Base-by-base conservation (phyloP, 2,113 vertebrate genomes). In the Aramus guarauna region DNA sequence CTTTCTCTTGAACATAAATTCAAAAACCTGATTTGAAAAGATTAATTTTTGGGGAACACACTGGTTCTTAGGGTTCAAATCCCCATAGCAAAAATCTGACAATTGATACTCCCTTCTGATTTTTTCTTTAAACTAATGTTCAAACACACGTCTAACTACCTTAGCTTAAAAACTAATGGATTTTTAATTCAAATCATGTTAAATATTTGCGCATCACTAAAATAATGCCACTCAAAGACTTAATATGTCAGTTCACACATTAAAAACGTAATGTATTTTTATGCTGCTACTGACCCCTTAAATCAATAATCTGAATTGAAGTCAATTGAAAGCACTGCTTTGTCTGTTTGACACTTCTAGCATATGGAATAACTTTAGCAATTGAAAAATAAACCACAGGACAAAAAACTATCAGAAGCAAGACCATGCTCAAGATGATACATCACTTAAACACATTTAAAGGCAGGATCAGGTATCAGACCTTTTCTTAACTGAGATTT, bases 281-380 rank as follows among this genome's bases (percentile, higher is more conserved):
- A 91, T 27, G 81, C 92, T 94, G 84, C 83, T 69, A 58, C 30
- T 96, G 90, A 84, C 85, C 88, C 94, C 87, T 96, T 94, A 90
- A 84, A 96, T 95, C 81, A 90, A 89, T 90, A 96, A 74, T 76
- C 66, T n/a, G 27, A 86, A 87, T 85, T 41, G 53, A 91, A 71
- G 74, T 95, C n/a, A 2, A 77, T n/a, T 63, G 62, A 93, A 88
- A 82, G 67, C 67, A 56, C 85, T 69, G 92, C 80, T 90, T 72
- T 60, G 79, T 79, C 81, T 73, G 69, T 56, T 56, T 88, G 94
- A 91, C 82, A 81, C 75, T 77, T 95, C 47, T 53, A 88, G 86
- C 92, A 97, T 94, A 92, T 97, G 95, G 96, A 96, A 97, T 27
- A 94, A 89, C 76, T 96, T 96, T 89, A 89, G 85, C 10, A 41